Evolutionary conservation across 2,888 invertebrate species (phyloP).

Genomic region (Melieria picta): DNA sequence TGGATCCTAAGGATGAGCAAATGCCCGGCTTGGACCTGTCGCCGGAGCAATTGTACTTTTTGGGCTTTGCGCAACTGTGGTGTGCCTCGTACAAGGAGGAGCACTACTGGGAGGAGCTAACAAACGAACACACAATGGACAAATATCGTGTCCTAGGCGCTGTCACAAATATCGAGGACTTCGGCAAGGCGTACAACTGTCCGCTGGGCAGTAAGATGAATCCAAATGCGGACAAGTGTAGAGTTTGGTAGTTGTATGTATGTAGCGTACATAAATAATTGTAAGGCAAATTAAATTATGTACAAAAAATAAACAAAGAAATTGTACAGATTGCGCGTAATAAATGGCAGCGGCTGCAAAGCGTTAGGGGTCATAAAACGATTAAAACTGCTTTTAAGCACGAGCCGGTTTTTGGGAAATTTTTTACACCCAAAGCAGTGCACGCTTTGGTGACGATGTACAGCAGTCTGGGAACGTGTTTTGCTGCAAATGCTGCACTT

Average conservation of each 20-base stretch:
- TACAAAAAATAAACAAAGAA: no score
- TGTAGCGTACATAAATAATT: no score
- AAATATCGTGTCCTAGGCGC: slow-evolving; percentile 60
- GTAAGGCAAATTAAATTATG: no score
- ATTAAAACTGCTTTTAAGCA: no score
- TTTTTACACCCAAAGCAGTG: no score
- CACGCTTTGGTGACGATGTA: no score
- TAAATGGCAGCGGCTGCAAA: no score
- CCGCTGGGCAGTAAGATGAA: slow-evolving; percentile 58
- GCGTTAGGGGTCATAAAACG: no score
- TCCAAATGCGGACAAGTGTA: slow-evolving; percentile 51
- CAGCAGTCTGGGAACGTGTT: no score
- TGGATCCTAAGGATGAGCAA: slow-evolving; percentile 47
- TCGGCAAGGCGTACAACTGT: slow-evolving; percentile 55
- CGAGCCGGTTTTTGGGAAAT: no score
- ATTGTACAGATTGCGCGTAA: no score
- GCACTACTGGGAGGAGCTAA: slow-evolving; percentile 58
- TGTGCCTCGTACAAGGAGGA: slow-evolving; percentile 57
- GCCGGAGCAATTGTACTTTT: slow-evolving; percentile 60
- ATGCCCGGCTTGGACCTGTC: slow-evolving; percentile 59
- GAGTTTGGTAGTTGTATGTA: slow-evolving; percentile 51
- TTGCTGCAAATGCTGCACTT: no score
- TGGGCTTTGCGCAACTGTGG: slow-evolving; percentile 61
- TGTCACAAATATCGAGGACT: slow-evolving; percentile 57
- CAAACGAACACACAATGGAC: slow-evolving; percentile 55